phyloP scores from a whole-genome alignment of 1,140 invertebrate species.

The Arion vulgaris region DNA sequence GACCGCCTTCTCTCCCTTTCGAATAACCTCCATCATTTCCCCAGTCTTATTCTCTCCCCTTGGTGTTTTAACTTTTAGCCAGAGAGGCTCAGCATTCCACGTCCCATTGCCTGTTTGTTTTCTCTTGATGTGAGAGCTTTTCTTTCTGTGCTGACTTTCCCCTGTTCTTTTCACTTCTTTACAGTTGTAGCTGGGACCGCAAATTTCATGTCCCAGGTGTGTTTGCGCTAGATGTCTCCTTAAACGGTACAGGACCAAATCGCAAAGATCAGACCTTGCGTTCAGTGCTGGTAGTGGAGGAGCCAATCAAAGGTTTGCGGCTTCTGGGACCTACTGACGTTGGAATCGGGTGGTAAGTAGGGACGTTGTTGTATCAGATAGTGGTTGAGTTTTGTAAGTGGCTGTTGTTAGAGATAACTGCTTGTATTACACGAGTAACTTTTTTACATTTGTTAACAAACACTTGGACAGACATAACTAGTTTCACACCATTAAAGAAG shows the following conservation, averaged over 20 bases:
- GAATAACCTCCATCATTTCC: not conserved
- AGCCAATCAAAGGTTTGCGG: slow-evolving; percentile 45
- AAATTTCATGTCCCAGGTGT: slow-evolving; percentile 20
- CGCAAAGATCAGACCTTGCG: slow-evolving; percentile 10
- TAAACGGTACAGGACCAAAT: slow-evolving; percentile 13
- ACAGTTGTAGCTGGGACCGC: slow-evolving; percentile 38
- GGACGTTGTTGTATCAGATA: not conserved
- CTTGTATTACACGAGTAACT: too few relatives aligned
- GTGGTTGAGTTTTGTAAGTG: not conserved
- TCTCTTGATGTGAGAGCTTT: slow-evolving; percentile 32
- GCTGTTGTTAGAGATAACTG: not conserved
- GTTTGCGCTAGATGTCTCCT: slow-evolving; percentile 33
- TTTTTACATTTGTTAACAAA: too few relatives aligned
- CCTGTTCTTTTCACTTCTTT: not conserved
- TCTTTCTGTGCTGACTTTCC: slow-evolving; percentile 20
- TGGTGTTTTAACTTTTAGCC: slow-evolving; percentile 4
- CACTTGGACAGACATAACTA: too few relatives aligned
- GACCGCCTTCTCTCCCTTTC: too few relatives aligned
- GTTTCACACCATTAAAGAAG: too few relatives aligned
- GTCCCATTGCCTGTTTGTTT: slow-evolving; percentile 16
- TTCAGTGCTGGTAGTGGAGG: slow-evolving; percentile 40
- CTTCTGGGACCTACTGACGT: slow-evolving; percentile 41
- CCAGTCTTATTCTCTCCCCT: slow-evolving; percentile 1
- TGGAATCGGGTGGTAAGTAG: slow-evolving; percentile 43
- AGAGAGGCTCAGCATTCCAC: slow-evolving; percentile 9